These are phyloP conservation scores for Drosophila hawaiiensis DNA, from an alignment of 2,888 invertebrate genomes.

Conservation along the genomic window DNA sequence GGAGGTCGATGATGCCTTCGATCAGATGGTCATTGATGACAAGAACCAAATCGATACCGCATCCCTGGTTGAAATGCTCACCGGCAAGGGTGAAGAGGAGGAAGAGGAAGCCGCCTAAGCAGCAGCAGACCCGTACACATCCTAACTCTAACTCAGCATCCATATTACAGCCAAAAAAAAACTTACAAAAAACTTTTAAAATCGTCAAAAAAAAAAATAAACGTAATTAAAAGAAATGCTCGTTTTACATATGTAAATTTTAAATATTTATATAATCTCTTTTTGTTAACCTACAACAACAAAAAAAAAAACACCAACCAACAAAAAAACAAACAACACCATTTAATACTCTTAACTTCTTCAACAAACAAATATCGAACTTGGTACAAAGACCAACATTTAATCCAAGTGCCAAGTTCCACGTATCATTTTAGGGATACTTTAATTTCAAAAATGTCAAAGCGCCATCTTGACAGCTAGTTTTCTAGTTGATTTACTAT, in stretches of 20 bases:
- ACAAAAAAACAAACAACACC: conserved; percentile 49
- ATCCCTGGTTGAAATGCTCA: conserved; percentile 94
- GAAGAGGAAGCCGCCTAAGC: conserved; percentile 87
- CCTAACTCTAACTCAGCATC: conserved; percentile 78
- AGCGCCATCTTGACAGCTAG: conserved; percentile 73
- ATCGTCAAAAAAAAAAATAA: conserved; percentile 78
- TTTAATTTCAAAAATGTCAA: conserved; percentile 63
- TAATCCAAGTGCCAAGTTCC: conserved; percentile 46
- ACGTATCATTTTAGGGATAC: conserved; percentile 73
- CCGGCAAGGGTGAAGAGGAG: conserved; percentile 93
- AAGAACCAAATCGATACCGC: conserved; percentile 95
- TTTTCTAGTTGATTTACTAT: conserved; percentile 78
- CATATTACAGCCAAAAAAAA: conserved; percentile 59
- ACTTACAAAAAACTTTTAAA: conserved; percentile 65
- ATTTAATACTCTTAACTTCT: conserved; percentile 72
- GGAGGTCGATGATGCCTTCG: conserved; percentile 96
- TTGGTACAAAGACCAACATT: conserved; percentile 40
- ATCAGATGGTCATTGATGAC: conserved; percentile 96
- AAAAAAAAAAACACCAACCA: conserved; percentile 24
- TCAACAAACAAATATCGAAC: conserved; percentile 58
- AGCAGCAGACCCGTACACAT: conserved; percentile 78
- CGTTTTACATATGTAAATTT: conserved; percentile 80
- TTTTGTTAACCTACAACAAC: conserved; percentile 63
- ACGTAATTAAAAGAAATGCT: conserved; percentile 79
- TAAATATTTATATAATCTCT: conserved; percentile 68